These are phyloP conservation scores for Sarcoramphus papa DNA, from an alignment of 2,797 vertebrate species.

Conservation along the genomic window DNA sequence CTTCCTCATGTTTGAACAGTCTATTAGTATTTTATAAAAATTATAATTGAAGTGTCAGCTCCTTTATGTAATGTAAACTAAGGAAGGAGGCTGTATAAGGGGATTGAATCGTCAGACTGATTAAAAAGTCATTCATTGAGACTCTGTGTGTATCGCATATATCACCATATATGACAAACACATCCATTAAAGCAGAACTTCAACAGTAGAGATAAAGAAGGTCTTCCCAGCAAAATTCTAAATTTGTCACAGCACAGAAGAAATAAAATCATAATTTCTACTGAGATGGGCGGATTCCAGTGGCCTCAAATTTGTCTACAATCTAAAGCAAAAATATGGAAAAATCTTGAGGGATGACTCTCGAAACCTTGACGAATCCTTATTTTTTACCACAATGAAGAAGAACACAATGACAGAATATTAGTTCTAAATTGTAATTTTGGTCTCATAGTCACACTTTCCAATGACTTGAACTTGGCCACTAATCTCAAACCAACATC, in stretches of 20 bases:
- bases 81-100: neutral
- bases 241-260: neutral
- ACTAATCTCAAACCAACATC: neutral
- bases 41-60: constrained; percentile 4
- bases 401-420: neutral
- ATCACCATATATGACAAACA: neutral
- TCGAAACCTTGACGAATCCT: neutral
- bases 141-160: neutral
- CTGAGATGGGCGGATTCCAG: neutral
- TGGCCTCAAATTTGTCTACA: neutral
- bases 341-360: neutral
- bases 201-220: neutral
- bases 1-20: neutral
- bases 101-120: neutral
- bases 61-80: neutral
- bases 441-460: neutral
- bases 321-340: neutral
- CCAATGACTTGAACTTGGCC: neutral
- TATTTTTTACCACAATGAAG: neutral
- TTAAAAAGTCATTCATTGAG: neutral
- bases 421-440: neutral
- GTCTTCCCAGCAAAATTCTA: neutral
- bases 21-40: constrained; percentile 6
- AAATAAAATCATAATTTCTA: neutral
- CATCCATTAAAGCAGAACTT: neutral